Evolutionary conservation across 2,888 invertebrate genomes (phyloP).

Genomic region (Aphidius colemani): DNA sequence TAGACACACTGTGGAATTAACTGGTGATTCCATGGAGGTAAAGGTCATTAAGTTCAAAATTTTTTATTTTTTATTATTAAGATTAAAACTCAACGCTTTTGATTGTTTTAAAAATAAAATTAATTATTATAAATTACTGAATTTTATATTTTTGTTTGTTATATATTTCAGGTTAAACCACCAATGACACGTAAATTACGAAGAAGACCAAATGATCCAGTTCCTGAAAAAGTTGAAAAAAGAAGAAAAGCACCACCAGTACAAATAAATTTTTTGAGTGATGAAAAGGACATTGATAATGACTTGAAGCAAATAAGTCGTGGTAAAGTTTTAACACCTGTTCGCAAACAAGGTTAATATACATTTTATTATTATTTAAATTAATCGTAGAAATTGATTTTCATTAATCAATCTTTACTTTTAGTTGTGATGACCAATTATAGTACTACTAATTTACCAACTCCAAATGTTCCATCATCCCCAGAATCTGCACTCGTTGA

Average conservation of each 20-base stretch:
- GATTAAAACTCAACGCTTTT: background rate
- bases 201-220: slow-evolving; percentile 90
- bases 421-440: slow-evolving; percentile 52
- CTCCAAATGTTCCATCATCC: slow-evolving; percentile 55
- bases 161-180: slow-evolving; percentile 74
- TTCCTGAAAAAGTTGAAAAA: slow-evolving; percentile 85
- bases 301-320: slow-evolving; percentile 82
- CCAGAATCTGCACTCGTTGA: slow-evolving; percentile 67
- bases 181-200: slow-evolving; percentile 93
- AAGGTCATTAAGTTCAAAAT: background rate
- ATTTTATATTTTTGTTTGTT: slow-evolving; percentile 22
- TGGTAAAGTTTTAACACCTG: slow-evolving; percentile 64
- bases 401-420: slow-evolving; percentile 36
- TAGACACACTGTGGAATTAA: slow-evolving; percentile 84
- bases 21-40: slow-evolving; percentile 84
- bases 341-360: slow-evolving; percentile 63
- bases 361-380: slow-evolving; percentile 9
- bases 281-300: slow-evolving; percentile 86
- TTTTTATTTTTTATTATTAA: slow-evolving; percentile 4
- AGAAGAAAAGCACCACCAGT: slow-evolving; percentile 83
- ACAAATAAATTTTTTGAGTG: slow-evolving; percentile 83
- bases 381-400: slow-evolving; percentile 26
- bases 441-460: slow-evolving; percentile 49
- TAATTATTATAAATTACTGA: background rate
- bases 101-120: background rate